These are phyloP conservation scores for Geophilus truncorum DNA, from an alignment of 2,888 invertebrate genomes.

Conservation along the genomic window DNA sequence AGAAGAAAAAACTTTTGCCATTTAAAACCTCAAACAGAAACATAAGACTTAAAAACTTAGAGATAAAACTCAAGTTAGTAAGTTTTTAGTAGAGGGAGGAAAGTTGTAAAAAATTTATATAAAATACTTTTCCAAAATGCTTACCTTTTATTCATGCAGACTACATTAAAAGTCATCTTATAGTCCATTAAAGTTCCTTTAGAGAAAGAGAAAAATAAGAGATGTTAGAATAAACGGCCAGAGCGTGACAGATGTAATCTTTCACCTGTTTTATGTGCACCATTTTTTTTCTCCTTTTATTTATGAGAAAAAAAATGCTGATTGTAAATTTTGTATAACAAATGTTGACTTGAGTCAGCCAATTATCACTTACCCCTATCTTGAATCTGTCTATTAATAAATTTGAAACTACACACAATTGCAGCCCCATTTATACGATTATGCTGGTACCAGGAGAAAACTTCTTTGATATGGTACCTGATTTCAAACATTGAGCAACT, in stretches of 20 bases:
- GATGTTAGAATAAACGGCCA: background rate
- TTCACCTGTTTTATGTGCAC: background rate
- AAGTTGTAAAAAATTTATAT: background rate
- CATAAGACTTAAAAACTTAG: background rate
- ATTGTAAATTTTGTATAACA: background rate
- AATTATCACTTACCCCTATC: background rate
- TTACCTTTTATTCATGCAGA: background rate
- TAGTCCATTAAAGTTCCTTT: background rate
- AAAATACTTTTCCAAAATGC: background rate
- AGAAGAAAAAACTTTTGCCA: background rate
- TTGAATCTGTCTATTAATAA: background rate
- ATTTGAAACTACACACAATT: background rate
- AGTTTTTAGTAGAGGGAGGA: background rate
- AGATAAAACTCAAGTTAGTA: constrained; percentile 10
- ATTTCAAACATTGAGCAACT: too few relatives aligned
- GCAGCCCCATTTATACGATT: background rate
- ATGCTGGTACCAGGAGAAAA: background rate
- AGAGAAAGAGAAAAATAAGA: background rate
- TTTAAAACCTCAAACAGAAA: background rate
- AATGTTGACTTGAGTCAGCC: background rate
- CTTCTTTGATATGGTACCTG: background rate
- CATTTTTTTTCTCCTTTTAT: too few relatives aligned
- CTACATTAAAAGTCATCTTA: background rate
- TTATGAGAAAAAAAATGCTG: background rate
- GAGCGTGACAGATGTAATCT: background rate